Conservation (phyloP, 2,888 invertebrate species). For the Lapara coniferarum region DNA sequence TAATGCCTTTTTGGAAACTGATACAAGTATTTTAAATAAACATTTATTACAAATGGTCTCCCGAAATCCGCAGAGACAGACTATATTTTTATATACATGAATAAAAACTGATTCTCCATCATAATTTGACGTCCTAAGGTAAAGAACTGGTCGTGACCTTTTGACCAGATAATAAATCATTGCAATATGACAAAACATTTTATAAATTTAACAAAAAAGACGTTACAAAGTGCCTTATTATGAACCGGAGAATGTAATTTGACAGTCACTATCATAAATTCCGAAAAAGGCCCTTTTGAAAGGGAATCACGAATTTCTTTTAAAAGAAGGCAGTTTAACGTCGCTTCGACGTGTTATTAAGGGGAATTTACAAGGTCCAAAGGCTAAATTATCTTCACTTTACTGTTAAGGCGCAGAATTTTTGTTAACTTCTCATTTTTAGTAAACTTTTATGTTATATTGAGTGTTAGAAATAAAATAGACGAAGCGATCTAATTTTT, state of each 20-base stretch:
- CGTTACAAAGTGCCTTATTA: slow-evolving; percentile 48
- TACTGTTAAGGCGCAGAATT: slow-evolving; percentile 5
- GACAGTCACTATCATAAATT: slow-evolving; percentile 72
- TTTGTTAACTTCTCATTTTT: neutral
- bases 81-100: no score
- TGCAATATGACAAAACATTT: slow-evolving; percentile 7
- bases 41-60: no score
- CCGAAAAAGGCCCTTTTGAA: slow-evolving; percentile 30
- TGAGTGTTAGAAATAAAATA: no score
- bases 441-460: neutral
- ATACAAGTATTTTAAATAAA: no score
- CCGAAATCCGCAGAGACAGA: no score
- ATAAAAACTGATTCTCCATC: no score
- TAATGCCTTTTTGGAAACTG: no score
- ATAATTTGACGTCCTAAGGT: no score
- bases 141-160: no score
- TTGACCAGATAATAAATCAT: no score
- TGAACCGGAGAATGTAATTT: slow-evolving; percentile 58
- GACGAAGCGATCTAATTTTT: no score
- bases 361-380: slow-evolving; percentile 44
- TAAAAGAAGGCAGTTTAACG: slow-evolving; percentile 44
- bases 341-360: slow-evolving; percentile 59
- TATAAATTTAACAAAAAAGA: slow-evolving; percentile 46
- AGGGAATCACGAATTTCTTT: slow-evolving; percentile 33
- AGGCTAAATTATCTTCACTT: slow-evolving; percentile 43